Conservation (phyloP, 2,797 vertebrate genomes). For the Pipistrellus nathusii region DNA sequence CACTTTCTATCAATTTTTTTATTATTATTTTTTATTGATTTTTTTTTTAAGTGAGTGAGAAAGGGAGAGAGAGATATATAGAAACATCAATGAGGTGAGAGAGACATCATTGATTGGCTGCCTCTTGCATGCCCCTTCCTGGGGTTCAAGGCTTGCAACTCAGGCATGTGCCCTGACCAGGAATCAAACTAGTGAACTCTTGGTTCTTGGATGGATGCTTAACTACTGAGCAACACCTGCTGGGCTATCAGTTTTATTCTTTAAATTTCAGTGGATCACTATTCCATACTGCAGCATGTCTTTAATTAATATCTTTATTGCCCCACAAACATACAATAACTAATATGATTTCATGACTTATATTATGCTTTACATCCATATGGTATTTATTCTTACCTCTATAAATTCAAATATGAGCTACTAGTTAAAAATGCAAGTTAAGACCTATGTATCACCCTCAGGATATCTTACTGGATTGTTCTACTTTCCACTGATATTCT, state of each 20-base stretch:
- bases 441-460: background rate
- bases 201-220: too few relatives aligned
- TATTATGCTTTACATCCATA: background rate
- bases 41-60: too few relatives aligned
- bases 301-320: background rate
- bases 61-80: too few relatives aligned
- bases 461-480: background rate
- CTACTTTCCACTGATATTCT: background rate
- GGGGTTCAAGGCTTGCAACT: too few relatives aligned
- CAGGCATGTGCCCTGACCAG: too few relatives aligned
- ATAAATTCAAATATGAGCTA: constrained; percentile 18
- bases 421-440: background rate
- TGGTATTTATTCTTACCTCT: background rate
- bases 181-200: too few relatives aligned
- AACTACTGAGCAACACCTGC: too few relatives aligned
- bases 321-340: background rate
- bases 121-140: too few relatives aligned
- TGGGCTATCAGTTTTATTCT: too few relatives aligned
- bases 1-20: background rate
- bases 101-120: too few relatives aligned
- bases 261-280: background rate
- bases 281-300: background rate
- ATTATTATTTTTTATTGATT: too few relatives aligned
- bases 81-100: too few relatives aligned
- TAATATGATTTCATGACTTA: background rate